Percentiles rank a stretch among this genome's conserved stretches.
phyloP scores from a whole-genome alignment of 2,797 vertebrate genomes.

The Monodelphis domestica region DNA sequence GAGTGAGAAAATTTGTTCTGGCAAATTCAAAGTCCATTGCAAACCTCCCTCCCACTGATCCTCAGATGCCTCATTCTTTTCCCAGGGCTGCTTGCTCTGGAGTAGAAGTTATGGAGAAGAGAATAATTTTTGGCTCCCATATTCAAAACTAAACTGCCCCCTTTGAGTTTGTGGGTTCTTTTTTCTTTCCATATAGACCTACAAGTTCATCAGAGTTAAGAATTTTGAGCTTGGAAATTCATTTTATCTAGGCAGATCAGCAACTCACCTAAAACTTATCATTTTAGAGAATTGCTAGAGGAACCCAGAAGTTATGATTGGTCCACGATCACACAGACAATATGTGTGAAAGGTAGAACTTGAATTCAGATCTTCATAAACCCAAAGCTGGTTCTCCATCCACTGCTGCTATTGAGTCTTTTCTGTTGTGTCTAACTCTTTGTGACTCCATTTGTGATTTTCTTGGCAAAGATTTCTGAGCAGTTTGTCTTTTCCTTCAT shows the following conservation, averaged over 20 bases:
- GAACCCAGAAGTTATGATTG: background rate
- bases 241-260: background rate
- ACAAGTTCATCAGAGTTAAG: background rate
- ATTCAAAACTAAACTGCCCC: slow-evolving; percentile 30
- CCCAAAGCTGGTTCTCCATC: background rate
- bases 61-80: slow-evolving; percentile 30
- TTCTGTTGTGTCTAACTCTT: too few relatives aligned
- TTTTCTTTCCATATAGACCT: background rate
- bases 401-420: too few relatives aligned
- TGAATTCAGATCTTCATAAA: background rate
- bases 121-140: slow-evolving; percentile 26
- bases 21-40: slow-evolving; percentile 30
- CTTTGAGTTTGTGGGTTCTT: slow-evolving; percentile 23
- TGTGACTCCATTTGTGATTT: too few relatives aligned
- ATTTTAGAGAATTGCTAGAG: background rate
- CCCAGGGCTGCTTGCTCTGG: background rate
- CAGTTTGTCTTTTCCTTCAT: too few relatives aligned
- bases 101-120: background rate
- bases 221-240: background rate
- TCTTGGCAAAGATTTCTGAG: too few relatives aligned
- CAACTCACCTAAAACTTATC: background rate
- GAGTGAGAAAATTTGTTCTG: slow-evolving; percentile 47
- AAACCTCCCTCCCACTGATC: background rate
- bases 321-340: background rate
- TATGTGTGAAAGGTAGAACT: background rate